Evolutionary conservation across 2,888 invertebrate genomes (phyloP), one percentile per base, ranked within the genome.

Genomic region (Autographa pulchrina): DNA sequence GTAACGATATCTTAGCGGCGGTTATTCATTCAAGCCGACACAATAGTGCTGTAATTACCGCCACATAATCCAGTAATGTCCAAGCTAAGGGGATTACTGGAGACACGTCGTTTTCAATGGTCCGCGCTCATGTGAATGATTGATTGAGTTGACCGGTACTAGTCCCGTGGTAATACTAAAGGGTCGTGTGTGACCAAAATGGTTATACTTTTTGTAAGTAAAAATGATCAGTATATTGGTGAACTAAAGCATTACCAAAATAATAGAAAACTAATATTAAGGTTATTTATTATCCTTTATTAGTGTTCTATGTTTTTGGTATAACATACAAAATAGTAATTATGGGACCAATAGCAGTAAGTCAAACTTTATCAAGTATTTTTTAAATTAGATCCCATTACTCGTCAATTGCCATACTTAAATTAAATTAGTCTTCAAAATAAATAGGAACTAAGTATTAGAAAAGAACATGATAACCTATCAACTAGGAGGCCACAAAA

Each of bases 21-120:
- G 76, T 83, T 84, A 82, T 84, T 82, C 83, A 85, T 85, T 83
- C 77, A 83, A 72, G 67, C 73, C 62, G 70, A 74, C 77, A 71
- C 80, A 72, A 82, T 80, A 62, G 63, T 71, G 18, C 65, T 5
- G 20, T 56, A 56, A 56, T 56, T 72, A 74, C 76, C 85, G 77
- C 74, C 71, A 2, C 32, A 18, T 78, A 73, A 85, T 81, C 78
- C 68, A 66, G 64, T 76, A 71, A 75, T 68, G 25, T 64, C 38
- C 3, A 60, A 41, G 52, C 38, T 72, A 66, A 67, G 56, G 65
- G 72, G 74, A 62, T 52, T 25, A 56, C 25, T 20, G 13, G 18
- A 13, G 54, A 20, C 20, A 5, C 20, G 54, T 13, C 25, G 13
- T 20, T 20, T 20, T 48, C n/a, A 48, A 48, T 48, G 48, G n/a